Conservation (phyloP, 2,797 vertebrate species). For the Parambassis ranga region DNA sequence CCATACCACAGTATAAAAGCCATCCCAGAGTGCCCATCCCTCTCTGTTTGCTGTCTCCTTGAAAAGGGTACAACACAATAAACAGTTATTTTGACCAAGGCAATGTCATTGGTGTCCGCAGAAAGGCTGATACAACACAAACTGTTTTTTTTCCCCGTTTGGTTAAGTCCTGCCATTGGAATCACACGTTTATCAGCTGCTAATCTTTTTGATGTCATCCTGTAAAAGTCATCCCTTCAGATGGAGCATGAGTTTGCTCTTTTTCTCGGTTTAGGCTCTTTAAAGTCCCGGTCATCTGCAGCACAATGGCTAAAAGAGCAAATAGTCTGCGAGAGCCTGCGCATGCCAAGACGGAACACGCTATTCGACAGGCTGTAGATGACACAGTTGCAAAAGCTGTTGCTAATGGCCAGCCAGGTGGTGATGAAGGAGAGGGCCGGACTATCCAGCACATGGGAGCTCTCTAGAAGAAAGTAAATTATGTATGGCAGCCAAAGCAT, state of each 20-base stretch:
- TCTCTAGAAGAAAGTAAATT: slow-evolving; percentile 97
- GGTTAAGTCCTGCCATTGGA: slow-evolving; percentile 8
- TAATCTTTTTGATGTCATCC: slow-evolving; percentile 14
- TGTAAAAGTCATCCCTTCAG: slow-evolving; percentile 59
- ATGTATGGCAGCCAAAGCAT: slow-evolving; percentile 99
- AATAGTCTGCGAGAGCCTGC: slow-evolving; percentile 93
- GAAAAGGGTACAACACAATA: slow-evolving; percentile 36
- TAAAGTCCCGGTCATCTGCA: slow-evolving; percentile 86
- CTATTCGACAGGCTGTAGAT: slow-evolving; percentile 99
- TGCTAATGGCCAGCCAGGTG: slow-evolving; percentile 99
- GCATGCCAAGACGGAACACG: slow-evolving; percentile 95
- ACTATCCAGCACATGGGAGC: slow-evolving; percentile 92
- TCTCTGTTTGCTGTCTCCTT: slow-evolving; percentile 25
- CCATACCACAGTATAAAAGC: slow-evolving; percentile 14
- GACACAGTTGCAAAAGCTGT: slow-evolving; percentile 99
- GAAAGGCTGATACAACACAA: slow-evolving; percentile 14
- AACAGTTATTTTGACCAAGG: slow-evolving; percentile 24
- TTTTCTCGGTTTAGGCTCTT: slow-evolving; percentile 91
- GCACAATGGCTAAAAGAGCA: slow-evolving; percentile 87
- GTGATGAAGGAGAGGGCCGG: slow-evolving; percentile 95
- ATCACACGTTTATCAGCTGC: slow-evolving; percentile 33
- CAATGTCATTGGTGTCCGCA: slow-evolving; percentile 33
- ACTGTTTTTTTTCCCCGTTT: slow-evolving; percentile 15
- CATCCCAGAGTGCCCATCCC: neutral
- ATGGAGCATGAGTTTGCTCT: slow-evolving; percentile 97